These are phyloP conservation scores for Ascaphus truei DNA, from an alignment of 2,113 vertebrate genomes.

Conservation along the genomic window DNA sequence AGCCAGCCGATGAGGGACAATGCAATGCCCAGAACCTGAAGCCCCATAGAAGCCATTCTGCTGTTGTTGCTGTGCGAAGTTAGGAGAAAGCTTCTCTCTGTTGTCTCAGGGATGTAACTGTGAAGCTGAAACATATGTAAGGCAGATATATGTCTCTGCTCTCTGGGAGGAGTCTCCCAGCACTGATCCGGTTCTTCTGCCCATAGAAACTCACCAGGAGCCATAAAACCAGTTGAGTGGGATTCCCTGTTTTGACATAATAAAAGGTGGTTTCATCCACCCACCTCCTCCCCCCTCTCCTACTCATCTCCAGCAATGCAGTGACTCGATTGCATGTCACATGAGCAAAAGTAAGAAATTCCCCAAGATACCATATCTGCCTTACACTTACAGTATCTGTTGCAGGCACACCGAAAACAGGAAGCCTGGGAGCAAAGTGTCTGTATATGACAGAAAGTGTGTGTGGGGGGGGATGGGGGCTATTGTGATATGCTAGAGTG, in stretches of 20 bases:
- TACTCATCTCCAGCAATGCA: not conserved
- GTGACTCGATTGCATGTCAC: not conserved
- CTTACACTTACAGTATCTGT: not conserved
- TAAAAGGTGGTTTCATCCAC: constrained; percentile 25
- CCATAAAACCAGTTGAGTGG: constrained; percentile 64
- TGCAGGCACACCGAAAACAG: no score
- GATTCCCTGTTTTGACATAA: constrained; percentile 57
- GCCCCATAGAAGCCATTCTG: constrained; percentile 78
- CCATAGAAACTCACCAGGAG: constrained; percentile 33
- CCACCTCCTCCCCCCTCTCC: not conserved
- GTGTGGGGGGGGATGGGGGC: no score
- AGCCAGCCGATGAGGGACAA: constrained; percentile 82
- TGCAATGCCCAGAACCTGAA: constrained; percentile 79
- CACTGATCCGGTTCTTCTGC: constrained; percentile 39
- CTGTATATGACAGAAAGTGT: not conserved
- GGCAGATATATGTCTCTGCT: constrained; percentile 52
- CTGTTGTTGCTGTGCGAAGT: not conserved
- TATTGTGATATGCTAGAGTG: no score
- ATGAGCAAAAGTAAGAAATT: not conserved
- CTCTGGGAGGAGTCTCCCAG: constrained; percentile 47
- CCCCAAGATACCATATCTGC: not conserved
- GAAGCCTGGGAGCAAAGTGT: not conserved
- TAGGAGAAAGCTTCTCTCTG: not conserved
- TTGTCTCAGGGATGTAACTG: not conserved
- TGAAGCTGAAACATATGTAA: not conserved